Evolutionary conservation across 2,888 invertebrate genomes (phyloP).

Genomic region (Phalera bucephala): DNA sequence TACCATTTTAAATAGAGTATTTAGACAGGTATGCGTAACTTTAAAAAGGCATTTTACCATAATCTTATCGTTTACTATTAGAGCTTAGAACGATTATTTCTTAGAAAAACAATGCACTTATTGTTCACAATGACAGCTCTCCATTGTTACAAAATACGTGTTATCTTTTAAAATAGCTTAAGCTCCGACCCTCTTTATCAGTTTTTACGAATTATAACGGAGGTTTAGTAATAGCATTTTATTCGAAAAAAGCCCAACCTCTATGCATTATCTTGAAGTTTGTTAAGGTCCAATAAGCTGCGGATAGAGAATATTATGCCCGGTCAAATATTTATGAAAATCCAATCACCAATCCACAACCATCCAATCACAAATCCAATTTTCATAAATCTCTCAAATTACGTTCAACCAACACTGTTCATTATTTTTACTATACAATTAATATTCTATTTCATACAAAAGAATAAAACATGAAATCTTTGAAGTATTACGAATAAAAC

Average conservation of each 20-base stretch:
- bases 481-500: not conserved
- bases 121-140: not conserved
- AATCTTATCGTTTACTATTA: slow-evolving; percentile 28
- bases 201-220: not conserved
- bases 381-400: too few relatives aligned
- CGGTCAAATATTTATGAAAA: too few relatives aligned
- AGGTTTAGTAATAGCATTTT: not conserved
- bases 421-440: too few relatives aligned
- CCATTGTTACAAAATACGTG: not conserved
- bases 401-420: too few relatives aligned
- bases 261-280: too few relatives aligned
- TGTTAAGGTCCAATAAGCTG: too few relatives aligned
- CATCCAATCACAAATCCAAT: too few relatives aligned
- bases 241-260: too few relatives aligned
- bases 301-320: too few relatives aligned
- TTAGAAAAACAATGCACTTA: not conserved
- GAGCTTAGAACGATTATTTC: not conserved
- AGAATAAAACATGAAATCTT: not conserved
- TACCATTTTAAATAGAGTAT: too few relatives aligned
- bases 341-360: too few relatives aligned
- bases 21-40: too few relatives aligned
- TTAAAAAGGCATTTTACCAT: slow-evolving; percentile 7
- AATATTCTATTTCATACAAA: not conserved
- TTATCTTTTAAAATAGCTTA: not conserved
- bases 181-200: not conserved